These are phyloP conservation scores for Catharus ustulatus DNA, from an alignment of 2,797 vertebrate species.

Conservation along the genomic window DNA sequence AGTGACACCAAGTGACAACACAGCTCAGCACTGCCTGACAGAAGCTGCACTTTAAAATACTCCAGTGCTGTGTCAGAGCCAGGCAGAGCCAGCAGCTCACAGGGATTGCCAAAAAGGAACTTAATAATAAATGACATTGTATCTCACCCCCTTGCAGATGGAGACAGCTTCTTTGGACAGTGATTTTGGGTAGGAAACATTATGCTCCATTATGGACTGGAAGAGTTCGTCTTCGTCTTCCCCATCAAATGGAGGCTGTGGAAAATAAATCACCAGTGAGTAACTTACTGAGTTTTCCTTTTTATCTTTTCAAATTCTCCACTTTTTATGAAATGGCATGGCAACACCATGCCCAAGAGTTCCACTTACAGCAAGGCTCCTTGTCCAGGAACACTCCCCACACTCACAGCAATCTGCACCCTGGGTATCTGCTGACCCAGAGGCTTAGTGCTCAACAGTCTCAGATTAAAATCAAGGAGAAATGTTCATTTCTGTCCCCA, in stretches of 20 bases:
- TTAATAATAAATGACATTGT: neutral
- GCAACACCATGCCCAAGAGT: neutral
- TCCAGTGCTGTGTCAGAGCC: neutral
- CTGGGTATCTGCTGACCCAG: neutral
- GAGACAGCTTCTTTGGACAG: conserved; percentile 97
- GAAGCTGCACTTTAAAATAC: neutral
- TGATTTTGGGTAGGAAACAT: conserved; percentile 96
- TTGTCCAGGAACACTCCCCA: neutral
- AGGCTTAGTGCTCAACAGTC: neutral
- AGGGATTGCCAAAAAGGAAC: neutral
- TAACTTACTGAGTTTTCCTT: neutral
- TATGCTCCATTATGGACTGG: conserved; percentile 99
- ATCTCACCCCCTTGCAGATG: conserved; percentile 97
- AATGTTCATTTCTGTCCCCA: neutral
- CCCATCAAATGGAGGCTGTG: conserved; percentile 94
- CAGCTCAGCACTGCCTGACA: neutral
- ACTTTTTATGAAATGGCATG: neutral
- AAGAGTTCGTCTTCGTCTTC: conserved; percentile 98
- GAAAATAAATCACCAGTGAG: neutral
- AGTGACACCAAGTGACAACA: neutral
- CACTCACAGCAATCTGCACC: neutral
- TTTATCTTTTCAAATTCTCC: neutral
- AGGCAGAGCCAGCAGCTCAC: neutral
- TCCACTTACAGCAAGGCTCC: neutral
- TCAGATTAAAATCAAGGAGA: neutral